Conservation (phyloP, 2,113 vertebrate genomes). For the Leuciscus idus region DNA sequence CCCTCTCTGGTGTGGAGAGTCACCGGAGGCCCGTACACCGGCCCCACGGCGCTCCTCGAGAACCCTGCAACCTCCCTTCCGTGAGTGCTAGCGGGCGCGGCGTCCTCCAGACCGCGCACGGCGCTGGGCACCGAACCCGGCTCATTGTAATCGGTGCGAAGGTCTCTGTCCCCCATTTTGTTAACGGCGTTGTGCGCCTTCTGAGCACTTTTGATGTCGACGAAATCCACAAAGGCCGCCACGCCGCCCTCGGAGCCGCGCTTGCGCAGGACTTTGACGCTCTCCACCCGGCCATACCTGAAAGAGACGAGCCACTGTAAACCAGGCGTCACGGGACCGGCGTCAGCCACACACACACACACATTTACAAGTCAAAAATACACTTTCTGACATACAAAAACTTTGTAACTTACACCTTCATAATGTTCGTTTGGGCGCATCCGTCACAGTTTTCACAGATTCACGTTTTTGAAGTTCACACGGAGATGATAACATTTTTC, state of each 20-base stretch:
- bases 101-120: constrained; percentile 97
- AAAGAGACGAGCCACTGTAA: constrained; percentile 63
- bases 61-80: constrained; percentile 98
- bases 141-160: constrained; percentile 99
- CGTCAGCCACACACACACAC: too few species aligned
- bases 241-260: constrained; percentile 97
- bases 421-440: too few species aligned
- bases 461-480: too few species aligned
- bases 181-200: constrained; percentile 99
- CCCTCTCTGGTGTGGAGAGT: constrained; percentile 99
- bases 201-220: constrained; percentile 99
- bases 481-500: too few species aligned
- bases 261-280: constrained; percentile 98
- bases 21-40: constrained; percentile 93
- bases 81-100: constrained; percentile 96
- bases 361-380: too few species aligned
- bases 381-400: too few species aligned
- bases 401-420: neutral
- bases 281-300: constrained; percentile 99
- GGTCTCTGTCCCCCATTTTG: constrained; percentile 99
- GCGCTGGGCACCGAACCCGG: constrained; percentile 98
- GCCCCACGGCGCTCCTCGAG: constrained; percentile 96
- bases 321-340: neutral
- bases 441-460: too few species aligned
- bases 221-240: constrained; percentile 99